A percentile compares a stretch with the other conserved stretches of the same genome.
phyloP scores from a whole-genome alignment of 2,888 invertebrate genomes.

The Drosophila hamatofila region DNA sequence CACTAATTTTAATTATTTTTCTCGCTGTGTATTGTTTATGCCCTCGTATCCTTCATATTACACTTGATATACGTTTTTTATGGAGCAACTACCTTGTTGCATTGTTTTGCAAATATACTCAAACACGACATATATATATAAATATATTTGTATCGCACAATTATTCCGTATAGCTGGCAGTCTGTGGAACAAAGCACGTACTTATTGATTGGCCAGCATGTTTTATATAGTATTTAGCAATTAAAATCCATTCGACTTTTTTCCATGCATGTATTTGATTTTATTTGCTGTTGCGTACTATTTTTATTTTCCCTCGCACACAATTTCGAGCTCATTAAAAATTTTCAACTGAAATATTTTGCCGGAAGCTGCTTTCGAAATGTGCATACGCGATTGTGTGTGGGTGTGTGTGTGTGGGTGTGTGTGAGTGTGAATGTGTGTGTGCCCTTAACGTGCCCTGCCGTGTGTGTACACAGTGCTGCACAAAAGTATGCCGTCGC shows the following conservation, averaged over 20 bases:
- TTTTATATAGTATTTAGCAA: constrained; percentile 35
- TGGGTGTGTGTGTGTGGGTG: constrained; percentile 16
- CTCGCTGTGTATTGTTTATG: neutral
- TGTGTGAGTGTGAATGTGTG: constrained; percentile 21
- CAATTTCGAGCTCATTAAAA: constrained; percentile 79
- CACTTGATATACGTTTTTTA: constrained; percentile 4
- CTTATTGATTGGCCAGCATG: constrained; percentile 28
- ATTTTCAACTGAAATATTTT: constrained; percentile 81
- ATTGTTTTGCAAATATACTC: constrained; percentile 17
- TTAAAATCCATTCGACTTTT: constrained; percentile 29
- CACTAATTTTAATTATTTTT: neutral
- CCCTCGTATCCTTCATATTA: neutral
- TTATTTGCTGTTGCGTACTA: constrained; percentile 29
- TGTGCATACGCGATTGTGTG: constrained; percentile 23
- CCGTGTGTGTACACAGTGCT: constrained; percentile 50
- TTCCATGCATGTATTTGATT: constrained; percentile 30
- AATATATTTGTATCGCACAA: too few species aligned
- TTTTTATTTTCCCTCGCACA: constrained; percentile 41
- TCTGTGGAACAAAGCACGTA: constrained; percentile 1
- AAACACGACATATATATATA: neutral
- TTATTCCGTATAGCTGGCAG: neutral
- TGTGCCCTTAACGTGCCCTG: constrained; percentile 33
- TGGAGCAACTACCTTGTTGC: neutral
- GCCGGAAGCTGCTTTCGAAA: constrained; percentile 67
- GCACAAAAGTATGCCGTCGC: constrained; percentile 30